Evolutionary conservation across 2,113 vertebrate genomes (phyloP), one percentile per base, ranked within the genome.

Genomic region (Riparia riparia): DNA sequence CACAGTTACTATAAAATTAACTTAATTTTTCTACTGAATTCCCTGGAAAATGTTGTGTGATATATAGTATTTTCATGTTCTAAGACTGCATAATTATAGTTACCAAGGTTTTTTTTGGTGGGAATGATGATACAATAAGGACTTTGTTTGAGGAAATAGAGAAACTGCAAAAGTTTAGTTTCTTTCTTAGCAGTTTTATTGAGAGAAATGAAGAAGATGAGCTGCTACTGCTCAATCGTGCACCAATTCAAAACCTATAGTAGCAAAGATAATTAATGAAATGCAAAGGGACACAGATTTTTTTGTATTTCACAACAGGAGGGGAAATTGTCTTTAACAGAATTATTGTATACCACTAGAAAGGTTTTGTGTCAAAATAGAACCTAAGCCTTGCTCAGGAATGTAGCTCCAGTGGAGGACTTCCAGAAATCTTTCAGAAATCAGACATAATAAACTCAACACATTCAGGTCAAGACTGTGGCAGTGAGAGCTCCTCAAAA

Each of bases 371-470:
- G 66, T 68, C 83, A 74, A 82, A 86, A 74, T 13, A 89, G 49
- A 86, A 88, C 79, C 61, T 69, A 74, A 63, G 20, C 45, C 58
- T 42, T 41, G 14, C 45, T 81, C 81, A 56, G 58, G 42, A 68
- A 20, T 22, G 8, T 28, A 73, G 14, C 68, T 94, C 49, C 56
- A 71, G 19, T 42, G 63, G 41, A 78, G 19, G 21, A 77, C 25
- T 63, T 84, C 61, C 81, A 92, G 51, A 87, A 95, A 94, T 45
- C 44, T 83, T 78, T 77, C 47, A 88, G 45, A 45, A 93, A 44
- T 39, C 63, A 85, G 25, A 72, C 49, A 54, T 39, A 61, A 86
- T 42, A 76, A 83, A 89, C 29, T 45, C 29, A 60, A 74, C 7
- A 28, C 0, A 0, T 42, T 71, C 0, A 3, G 89, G 47, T 71